Evolutionary conservation across 2,113 vertebrate species (phyloP), one percentile per base, ranked within the genome.

Genomic region (Strigops habroptila): DNA sequence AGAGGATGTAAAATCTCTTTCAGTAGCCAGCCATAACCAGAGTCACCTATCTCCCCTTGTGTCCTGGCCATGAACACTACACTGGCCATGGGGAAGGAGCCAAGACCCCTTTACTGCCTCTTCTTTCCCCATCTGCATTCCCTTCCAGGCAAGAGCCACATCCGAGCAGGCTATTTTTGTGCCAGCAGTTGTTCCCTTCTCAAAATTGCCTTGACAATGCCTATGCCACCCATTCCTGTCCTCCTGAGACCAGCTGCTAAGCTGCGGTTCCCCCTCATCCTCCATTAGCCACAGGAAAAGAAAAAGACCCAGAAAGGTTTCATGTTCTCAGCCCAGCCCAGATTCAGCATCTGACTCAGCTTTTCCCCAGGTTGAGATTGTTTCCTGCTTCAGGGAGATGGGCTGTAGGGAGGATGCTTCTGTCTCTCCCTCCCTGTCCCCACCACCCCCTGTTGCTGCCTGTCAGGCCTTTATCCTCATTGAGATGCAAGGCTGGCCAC

Each of bases 401-500:
- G 9, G 46, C 67, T 73, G 5, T 1, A 22, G 57, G 51, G 68
- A 89, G 62, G 71, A 84, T n/a, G 64, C 73, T 67, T 74, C 95
- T 73, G 64, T 18, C 77, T 78, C 77, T 88, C 77, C 86, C 80
- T 95, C 4, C 3, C 82, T 78, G 89, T 64, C 80, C 86, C 87
- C 85, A 17, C 31, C 85, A 89, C 48, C 76, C 30, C 28, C 83
- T 79, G 55, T 57, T 6, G 22, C 92, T 71, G 91, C 88, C 43
- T 71, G 77, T 73, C 74, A 82, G 93, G 85, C 55, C 90, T 80
- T 82, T 9, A 18, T 76, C 74, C 94, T 98, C 95, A 97, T 96
- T 97, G 92, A 88, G 96, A 97, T 97, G 96, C 97, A 91, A 91
- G 92, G 82, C 91, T 70, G 75, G 94, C 30, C 2, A 16, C 84